Conservation (phyloP, 2,888 invertebrate species). For the Phasia obesa region DNA sequence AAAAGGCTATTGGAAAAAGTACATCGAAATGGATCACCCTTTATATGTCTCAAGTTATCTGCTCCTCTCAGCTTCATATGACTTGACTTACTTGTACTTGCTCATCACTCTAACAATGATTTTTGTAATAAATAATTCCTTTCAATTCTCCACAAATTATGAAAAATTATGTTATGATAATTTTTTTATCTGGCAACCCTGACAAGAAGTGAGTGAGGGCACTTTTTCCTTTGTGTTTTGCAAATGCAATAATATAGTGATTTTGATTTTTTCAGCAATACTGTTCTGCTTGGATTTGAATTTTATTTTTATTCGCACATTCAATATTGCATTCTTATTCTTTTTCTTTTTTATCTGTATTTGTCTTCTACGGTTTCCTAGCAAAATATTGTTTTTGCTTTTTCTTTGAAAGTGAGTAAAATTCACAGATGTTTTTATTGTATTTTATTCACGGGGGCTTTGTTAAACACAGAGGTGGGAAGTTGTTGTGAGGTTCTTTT, state of each 20-base stretch:
- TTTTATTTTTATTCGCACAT: slow-evolving; percentile 39
- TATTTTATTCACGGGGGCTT: slow-evolving; percentile 21
- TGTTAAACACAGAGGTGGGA: slow-evolving; percentile 30
- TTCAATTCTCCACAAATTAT: too few relatives aligned
- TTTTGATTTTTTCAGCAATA: slow-evolving; percentile 27
- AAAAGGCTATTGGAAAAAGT: too few relatives aligned
- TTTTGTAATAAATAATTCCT: too few relatives aligned
- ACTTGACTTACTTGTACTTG: too few relatives aligned
- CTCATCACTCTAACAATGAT: too few relatives aligned
- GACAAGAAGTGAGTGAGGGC: too few relatives aligned
- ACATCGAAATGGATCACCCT: too few relatives aligned
- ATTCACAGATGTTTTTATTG: slow-evolving; percentile 47
- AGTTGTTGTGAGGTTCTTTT: not conserved
- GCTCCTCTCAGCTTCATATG: too few relatives aligned
- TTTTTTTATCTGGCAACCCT: not conserved
- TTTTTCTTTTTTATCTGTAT: too few relatives aligned
- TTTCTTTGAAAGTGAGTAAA: slow-evolving; percentile 22
- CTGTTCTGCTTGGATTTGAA: slow-evolving; percentile 6
- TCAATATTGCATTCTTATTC: not conserved
- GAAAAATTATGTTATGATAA: too few relatives aligned
- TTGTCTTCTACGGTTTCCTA: slow-evolving; percentile 52
- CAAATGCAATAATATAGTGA: slow-evolving; percentile 23
- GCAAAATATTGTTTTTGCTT: slow-evolving; percentile 15
- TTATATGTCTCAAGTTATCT: too few relatives aligned
- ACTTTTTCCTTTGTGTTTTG: not conserved